Base-by-base conservation (phyloP, 2,888 invertebrate species). In the Eupithecia exiguata region DNA sequence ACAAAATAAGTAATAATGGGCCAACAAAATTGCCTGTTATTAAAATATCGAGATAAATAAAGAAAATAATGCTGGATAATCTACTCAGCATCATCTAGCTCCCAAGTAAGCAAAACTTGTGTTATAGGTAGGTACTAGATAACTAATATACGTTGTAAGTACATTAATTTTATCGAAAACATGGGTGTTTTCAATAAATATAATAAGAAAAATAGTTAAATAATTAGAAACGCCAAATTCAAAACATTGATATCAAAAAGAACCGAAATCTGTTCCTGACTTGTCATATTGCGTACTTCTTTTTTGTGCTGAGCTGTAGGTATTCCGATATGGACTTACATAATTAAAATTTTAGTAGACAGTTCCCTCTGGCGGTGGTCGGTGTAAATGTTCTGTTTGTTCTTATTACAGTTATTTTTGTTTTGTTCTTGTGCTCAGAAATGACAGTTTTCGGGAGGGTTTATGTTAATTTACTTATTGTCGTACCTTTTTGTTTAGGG, bases 331-430 rank as follows among this genome's bases (percentile, higher is more conserved):
- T 5, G 5, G 7, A 62, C 62, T 36, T 66, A 63, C 70, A 68
- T 75, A 69, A 71, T 75, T 75, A 69, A 75, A 75, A 62, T 92
- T 91, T 91, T 90, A 91, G 89, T 89, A 87, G 76, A 38, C 70
- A 75, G 75, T 63, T 62, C 38, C 38, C 70, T 75, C 35, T 61
- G 18, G 21, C 70, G 73, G 79, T 65, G 76, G 78, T 79, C 78
- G 72, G 78, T 74, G 74, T 69, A 71, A 71, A 68, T 25, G 68
- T 68, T 62, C 10, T 53, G 30, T 62, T 62, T 62, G 35, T 62
- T 62, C 30, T 62, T 62, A 62, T 62, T 62, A 62, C 35, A 14
- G 75, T 81, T 84, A 82, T 84, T 79, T 83, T 83, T 83, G 79
- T 79, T 83, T 83, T 83, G 79, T 82, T 82, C 77, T 75, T 71